Base-by-base conservation (phyloP, 1,140 invertebrate genomes). In the Pseudoatta argentina region DNA sequence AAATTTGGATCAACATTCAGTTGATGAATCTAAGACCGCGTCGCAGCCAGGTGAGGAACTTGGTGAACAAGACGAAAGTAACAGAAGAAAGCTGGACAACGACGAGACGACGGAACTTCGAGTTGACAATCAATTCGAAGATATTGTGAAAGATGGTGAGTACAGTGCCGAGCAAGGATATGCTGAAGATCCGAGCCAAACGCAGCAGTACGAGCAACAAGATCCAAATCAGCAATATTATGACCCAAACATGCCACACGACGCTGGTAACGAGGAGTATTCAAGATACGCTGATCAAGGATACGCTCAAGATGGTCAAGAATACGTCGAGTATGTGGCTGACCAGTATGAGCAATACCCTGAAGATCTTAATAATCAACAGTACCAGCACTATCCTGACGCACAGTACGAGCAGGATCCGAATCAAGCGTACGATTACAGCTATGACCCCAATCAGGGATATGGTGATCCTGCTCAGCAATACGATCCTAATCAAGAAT, bases 401-500 rank as follows among this genome's bases (percentile, higher is more conserved):
- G 86, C 64, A 55, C 63, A 55, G 14, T 90, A 91, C n/a, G 76
- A 89, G 55, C 75, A 91, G 2, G 59, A 89, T 14, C 51, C 72
- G 34, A 87, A 87, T 87, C 71, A 87, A 66, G 30, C 75, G 53
- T 87, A 89, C 64, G 57, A 82, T 18, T 88, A 87, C 1, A 30
- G 61, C 87, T 81, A 87, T 39, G 82, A 92, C 0, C 18, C 78
- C 0, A 86, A 85, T 75, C 61, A 90, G 57, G 24, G 8, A 24
- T 86, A 82, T 10, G 72, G 75, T 0, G 21, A 89, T 63, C 39
- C 18, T 8, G 67, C 55, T 12, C 73, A 79, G 30, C 59, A 75
- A 16, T 81, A 87, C 7, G 87, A 92, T 77, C 7, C 71, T 10
- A 87, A 88, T 88, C 87, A 89, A 39, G 51, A 87, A 24, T 93